Evolutionary conservation across 64 coral and sea anemone species (phyloP).

Genomic region (Pachyseris speciosa): DNA sequence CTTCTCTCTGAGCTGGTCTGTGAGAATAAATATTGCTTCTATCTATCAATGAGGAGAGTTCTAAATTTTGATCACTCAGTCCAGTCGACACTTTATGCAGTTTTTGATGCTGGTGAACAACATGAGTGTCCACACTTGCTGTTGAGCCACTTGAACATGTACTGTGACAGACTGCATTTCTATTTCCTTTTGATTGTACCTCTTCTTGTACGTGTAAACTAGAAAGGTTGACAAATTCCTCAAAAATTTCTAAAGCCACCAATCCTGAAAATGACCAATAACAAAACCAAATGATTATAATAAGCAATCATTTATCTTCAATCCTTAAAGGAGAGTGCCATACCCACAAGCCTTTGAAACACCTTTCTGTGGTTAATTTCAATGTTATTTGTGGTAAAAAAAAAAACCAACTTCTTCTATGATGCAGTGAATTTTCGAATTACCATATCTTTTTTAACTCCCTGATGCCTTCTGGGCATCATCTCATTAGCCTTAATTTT

Average conservation of each 20-base stretch:
- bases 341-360: background rate
- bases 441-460: no score
- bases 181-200: background rate
- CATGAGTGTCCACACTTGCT: background rate
- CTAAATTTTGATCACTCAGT: background rate
- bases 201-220: background rate
- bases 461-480: no score
- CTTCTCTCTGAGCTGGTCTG: background rate
- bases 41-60: background rate
- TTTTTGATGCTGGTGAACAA: background rate
- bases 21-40: background rate
- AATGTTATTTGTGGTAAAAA: no score
- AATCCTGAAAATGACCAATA: background rate
- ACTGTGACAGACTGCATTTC: background rate
- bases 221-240: background rate
- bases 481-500: no score
- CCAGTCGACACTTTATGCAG: background rate
- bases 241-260: conserved; percentile 3
- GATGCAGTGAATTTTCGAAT: no score
- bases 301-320: background rate
- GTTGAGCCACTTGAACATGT: background rate
- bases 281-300: background rate
- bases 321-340: background rate
- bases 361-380: no score
- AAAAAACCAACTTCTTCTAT: no score